A percentile compares a stretch with the other conserved stretches of the same genome.
phyloP scores from a whole-genome alignment of 2,113 vertebrate genomes.

The Pionites leucogaster region DNA sequence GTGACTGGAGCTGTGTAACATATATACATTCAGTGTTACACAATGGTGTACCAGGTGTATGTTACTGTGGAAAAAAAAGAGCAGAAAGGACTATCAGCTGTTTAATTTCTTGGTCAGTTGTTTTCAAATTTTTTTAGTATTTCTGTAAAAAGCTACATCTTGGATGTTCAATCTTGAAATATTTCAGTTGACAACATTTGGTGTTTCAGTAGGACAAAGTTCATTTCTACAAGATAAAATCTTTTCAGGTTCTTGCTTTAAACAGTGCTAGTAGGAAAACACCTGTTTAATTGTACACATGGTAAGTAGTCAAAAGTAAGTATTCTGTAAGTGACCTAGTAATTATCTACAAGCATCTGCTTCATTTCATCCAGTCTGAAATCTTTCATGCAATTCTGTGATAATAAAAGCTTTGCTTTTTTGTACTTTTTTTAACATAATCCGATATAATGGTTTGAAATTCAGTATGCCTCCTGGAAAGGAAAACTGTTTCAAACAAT shows the following conservation, averaged over 20 bases:
- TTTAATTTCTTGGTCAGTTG: neutral
- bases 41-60: accelerated
- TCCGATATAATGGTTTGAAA: constrained; percentile 1
- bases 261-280: neutral
- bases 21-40: neutral
- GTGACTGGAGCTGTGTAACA: neutral
- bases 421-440: constrained; percentile 18
- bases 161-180: neutral
- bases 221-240: neutral
- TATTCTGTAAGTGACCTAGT: constrained; percentile 26
- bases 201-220: neutral
- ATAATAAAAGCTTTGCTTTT: constrained; percentile 5
- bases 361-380: constrained; percentile 1
- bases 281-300: neutral
- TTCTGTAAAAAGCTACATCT: neutral
- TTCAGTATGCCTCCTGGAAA: constrained; percentile 25
- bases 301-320: neutral
- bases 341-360: constrained; percentile 50
- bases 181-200: neutral
- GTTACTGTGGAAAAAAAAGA: neutral
- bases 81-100: neutral
- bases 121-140: neutral
- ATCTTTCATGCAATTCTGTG: neutral
- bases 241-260: neutral
- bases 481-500: neutral